phyloP scores from a whole-genome alignment of 2,797 vertebrate genomes.

The Coccyzus lansbergi region DNA sequence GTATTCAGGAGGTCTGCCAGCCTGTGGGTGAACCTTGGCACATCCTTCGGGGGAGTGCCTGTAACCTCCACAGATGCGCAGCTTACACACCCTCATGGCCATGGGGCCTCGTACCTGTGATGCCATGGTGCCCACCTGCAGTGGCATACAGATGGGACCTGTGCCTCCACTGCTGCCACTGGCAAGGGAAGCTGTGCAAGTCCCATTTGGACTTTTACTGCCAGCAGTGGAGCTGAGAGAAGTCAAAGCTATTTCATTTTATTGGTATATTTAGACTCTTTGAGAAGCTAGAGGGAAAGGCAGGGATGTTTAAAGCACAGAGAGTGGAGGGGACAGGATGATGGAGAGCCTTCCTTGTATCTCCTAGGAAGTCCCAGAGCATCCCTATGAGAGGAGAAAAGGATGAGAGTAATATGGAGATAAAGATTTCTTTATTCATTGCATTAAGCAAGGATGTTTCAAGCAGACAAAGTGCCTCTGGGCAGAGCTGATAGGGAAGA shows the following conservation, averaged over 20 bases:
- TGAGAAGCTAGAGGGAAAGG: slow-evolving; percentile 10
- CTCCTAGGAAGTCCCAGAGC: neutral
- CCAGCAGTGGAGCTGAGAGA: neutral
- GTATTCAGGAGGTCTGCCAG: neutral
- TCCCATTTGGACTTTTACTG: neutral
- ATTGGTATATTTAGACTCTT: neutral
- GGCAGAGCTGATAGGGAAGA: slow-evolving; percentile 19
- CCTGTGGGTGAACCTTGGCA: neutral
- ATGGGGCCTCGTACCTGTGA: fast-evolving
- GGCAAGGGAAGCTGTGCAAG: neutral
- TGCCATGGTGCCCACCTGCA: fast-evolving
- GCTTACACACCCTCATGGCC: fast-evolving
- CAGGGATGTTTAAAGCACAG: neutral
- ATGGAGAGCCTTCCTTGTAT: neutral
- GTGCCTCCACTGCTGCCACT: fast-evolving
- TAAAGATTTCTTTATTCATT: neutral
- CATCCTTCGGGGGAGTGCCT: neutral
- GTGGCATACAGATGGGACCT: neutral
- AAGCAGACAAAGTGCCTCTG: neutral
- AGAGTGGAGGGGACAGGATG: neutral
- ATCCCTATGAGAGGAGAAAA: neutral
- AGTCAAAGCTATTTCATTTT: neutral
- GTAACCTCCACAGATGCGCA: neutral
- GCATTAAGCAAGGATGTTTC: neutral
- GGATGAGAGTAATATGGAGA: neutral